Evolutionary conservation across 2,888 invertebrate species (phyloP), one percentile per base, ranked within the genome.

Genomic region (Leucophenga maculata): DNA sequence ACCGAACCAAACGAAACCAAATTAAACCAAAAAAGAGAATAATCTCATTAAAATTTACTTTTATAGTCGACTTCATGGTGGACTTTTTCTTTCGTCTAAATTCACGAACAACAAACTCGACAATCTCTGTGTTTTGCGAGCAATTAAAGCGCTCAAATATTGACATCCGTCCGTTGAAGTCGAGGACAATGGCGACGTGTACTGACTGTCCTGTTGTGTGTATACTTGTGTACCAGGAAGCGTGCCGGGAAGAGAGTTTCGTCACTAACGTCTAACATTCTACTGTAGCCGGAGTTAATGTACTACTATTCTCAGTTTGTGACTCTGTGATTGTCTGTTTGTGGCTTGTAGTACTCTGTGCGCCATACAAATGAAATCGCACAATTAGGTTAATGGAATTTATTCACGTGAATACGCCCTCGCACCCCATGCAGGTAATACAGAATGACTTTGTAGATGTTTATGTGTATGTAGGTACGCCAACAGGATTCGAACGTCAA

Each of bases 321-420:
- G 50, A 50, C 50, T 50, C 50, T 50, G 50, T 50, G 50, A 50
- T 18, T 50, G 16, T 18, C 6, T 16, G 50, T n/a, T 32, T 59
- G 59, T 31, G 59, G 59, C 50, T 16, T 50, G 46, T 50, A 16
- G n/a, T 50, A 18, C 50, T 1, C n/a, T 18, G 13, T 50, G 50
- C 50, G 14, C 46, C 46, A 26, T 14, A 20, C 46, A 64, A 64
- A 64, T 64, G 62, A 64, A 64, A 64, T 48, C 62, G 48, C 62
- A 64, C 62, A 64, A 64, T 64, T 64, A 64, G 62, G 62, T 64
- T 64, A 64, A 64, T 64, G 62, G 62, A 64, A 64, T 64, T 64
- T 64, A 64, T 64, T 64, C 62, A 64, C 62, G 62, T 64, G 62
- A 64, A 64, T 64, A 64, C 48, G 39, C 44, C 39, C n/a, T 18